Evolutionary conservation across 2,888 invertebrate species (phyloP).

Genomic region (Pherbina coryleti): DNA sequence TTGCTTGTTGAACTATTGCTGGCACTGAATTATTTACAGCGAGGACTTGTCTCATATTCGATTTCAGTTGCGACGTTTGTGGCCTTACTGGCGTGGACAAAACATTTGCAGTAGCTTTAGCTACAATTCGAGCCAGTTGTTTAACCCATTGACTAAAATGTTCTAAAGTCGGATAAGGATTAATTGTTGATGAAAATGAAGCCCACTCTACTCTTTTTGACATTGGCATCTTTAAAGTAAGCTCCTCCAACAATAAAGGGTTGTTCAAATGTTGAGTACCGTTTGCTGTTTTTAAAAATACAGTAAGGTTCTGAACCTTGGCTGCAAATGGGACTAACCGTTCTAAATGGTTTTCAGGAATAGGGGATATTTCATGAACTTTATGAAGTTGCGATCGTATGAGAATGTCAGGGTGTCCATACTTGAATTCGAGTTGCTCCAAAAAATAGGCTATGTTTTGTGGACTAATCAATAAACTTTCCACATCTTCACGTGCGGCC

Average conservation of each 20-base stretch:
- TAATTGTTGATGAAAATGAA: neutral
- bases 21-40: neutral
- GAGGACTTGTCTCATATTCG: neutral
- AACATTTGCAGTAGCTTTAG: neutral
- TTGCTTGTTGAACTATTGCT: too few species aligned
- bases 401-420: too few species aligned
- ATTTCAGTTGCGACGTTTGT: neutral
- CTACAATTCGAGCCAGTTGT: neutral
- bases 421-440: neutral
- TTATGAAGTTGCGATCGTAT: constrained; percentile 5
- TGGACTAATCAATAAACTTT: neutral
- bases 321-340: neutral
- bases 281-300: neutral
- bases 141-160: constrained; percentile 1
- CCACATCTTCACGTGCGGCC: neutral
- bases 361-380: neutral
- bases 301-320: too few species aligned
- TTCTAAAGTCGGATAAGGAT: neutral
- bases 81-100: neutral
- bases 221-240: neutral
- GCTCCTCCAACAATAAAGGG: constrained; percentile 1
- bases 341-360: constrained; percentile 25
- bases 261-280: constrained; percentile 4
- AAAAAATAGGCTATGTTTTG: neutral
- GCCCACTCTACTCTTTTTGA: neutral